Conservation (phyloP, 2,113 vertebrate species). For the Gadus macrocephalus region DNA sequence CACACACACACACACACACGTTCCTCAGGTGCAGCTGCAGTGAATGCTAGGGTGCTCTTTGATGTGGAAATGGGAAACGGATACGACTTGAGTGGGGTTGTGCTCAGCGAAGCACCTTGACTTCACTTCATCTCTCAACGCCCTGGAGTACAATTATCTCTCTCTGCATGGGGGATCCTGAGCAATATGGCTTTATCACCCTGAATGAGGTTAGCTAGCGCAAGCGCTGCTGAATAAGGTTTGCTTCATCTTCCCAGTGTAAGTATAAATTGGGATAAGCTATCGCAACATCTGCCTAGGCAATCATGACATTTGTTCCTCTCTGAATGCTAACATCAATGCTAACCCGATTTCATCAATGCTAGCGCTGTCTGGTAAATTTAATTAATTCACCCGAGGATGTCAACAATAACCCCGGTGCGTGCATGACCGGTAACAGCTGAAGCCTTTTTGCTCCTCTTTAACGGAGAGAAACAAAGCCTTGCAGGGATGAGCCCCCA, state of each 20-base stretch:
- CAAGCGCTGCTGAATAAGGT: conserved; percentile 37
- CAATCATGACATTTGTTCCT: conserved; percentile 70
- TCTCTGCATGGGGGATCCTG: conserved; percentile 16
- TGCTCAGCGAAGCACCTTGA: conserved; percentile 29
- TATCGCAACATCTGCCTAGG: conserved; percentile 45
- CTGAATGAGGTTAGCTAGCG: background rate
- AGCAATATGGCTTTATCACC: conserved; percentile 34
- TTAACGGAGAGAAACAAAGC: conserved; percentile 45
- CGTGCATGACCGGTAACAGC: conserved; percentile 56
- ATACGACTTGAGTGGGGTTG: conserved; percentile 6
- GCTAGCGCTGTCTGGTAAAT: conserved; percentile 57
- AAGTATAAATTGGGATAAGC: conserved; percentile 40
- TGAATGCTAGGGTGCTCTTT: background rate
- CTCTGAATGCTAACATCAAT: conserved; percentile 64
- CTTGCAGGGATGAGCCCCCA: conserved; percentile 6
- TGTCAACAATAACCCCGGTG: conserved; percentile 61
- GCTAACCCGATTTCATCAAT: conserved; percentile 62
- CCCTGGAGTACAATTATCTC: conserved; percentile 46
- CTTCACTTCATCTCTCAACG: conserved; percentile 30
- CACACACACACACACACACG: conserved; percentile 7
- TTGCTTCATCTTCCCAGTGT: conserved; percentile 40
- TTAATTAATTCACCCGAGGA: conserved; percentile 63
- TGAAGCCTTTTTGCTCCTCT: conserved; percentile 54
- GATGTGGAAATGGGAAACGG: conserved; percentile 25
- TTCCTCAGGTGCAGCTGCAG: conserved; percentile 34